Base-by-base conservation (phyloP, 1,140 invertebrate species). In the Nasonia longicornis region DNA sequence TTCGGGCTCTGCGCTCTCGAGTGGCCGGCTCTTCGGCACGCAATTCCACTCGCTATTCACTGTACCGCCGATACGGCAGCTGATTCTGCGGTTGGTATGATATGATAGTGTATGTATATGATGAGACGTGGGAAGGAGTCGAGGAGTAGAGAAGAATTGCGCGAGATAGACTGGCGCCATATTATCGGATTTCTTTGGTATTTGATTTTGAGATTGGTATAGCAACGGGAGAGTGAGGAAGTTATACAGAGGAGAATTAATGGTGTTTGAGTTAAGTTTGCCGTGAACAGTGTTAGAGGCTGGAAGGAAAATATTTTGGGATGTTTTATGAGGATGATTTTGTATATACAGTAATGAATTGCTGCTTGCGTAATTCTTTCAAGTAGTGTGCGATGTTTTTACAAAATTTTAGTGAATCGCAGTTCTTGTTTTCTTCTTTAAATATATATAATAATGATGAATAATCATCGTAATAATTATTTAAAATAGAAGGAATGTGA, bases 1-100 rank as follows among this genome's bases (percentile, higher is more conserved):
- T 31, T 67, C 66, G 10, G n/a, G 64, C 48, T 66, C 22, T 58
- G n/a, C 6, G 20, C 52, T 58, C 22, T 69, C 66, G 16, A 16
- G 26, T n/a, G 45, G 22, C n/a, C 22, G 78, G 20, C 78, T 31
- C 78, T 80, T 80, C 71, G 52, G 58, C 71, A 80, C 70, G 78
- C 20, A 80, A 74, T 45, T 35, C 78, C 58, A 73, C 78, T 80
- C 71, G 77, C 38, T 58, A 58, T 78, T 69, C 29, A 22, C 69
- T 3, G 3, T n/a, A 2, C 7, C 45, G 45, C 26, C 42, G 35
- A 42, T 64, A 22, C 48, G 66, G 26, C 29, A 20, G 12, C 31
- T 26, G 42, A 22, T n/a, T 7, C 42, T 22, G 11, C 26, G 38
- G 52, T 29, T 77, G 7, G 42, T 45, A 3, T 42, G 12, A 20